phyloP scores from a whole-genome alignment of 1,140 invertebrate genomes.

The Drosophila asahinai region DNA sequence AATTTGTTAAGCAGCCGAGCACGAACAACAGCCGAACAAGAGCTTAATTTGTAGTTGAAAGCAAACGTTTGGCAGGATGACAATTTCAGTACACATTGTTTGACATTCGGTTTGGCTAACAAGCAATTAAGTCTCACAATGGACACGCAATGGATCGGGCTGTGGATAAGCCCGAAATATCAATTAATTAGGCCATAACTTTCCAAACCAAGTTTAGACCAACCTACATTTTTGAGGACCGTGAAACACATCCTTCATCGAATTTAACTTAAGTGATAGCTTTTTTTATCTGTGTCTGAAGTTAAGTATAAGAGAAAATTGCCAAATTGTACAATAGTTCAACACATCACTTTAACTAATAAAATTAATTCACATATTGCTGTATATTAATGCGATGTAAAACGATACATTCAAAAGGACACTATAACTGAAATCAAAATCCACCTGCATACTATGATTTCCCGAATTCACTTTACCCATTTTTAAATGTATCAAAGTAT shows the following conservation, averaged over 20 bases:
- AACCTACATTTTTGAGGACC: constrained; percentile 3
- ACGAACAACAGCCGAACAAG: constrained; percentile 53
- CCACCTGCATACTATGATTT: too few species aligned
- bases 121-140: constrained; percentile 71
- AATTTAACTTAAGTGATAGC: too few species aligned
- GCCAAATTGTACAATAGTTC: too few species aligned
- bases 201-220: constrained; percentile 1
- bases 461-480: too few species aligned
- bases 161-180: constrained; percentile 51
- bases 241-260: neutral
- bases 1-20: constrained; percentile 69
- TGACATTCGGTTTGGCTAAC: constrained; percentile 67
- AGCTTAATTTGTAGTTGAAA: constrained; percentile 77
- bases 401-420: too few species aligned
- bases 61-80: constrained; percentile 70
- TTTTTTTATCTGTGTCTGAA: neutral
- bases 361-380: too few species aligned
- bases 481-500: too few species aligned
- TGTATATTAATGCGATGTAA: too few species aligned
- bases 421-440: too few species aligned
- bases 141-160: constrained; percentile 50
- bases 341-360: too few species aligned
- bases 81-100: constrained; percentile 70
- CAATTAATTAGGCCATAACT: constrained; percentile 58
- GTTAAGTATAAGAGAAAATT: too few species aligned